Conservation (phyloP, 2,888 invertebrate species). For the Ophion costatus region DNA sequence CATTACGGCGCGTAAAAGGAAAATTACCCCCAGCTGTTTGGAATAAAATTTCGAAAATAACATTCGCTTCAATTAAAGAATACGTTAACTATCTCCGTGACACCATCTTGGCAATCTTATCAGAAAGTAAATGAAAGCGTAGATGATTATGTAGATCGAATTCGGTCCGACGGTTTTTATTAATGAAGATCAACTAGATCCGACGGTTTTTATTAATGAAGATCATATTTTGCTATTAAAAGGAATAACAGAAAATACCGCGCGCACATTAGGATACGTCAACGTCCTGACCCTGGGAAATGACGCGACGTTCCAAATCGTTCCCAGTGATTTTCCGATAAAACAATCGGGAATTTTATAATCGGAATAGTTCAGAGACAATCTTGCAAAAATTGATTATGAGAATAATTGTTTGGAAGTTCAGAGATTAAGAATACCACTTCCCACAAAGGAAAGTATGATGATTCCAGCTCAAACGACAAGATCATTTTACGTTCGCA, state of each 20-base stretch:
- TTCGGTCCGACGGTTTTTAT: background rate
- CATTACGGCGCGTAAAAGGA: slow-evolving; percentile 2
- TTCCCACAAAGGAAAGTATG: slow-evolving; percentile 27
- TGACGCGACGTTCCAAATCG: slow-evolving; percentile 10
- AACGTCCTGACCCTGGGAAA: background rate
- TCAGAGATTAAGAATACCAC: background rate
- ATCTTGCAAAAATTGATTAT: slow-evolving; percentile 35
- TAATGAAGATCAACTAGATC: background rate
- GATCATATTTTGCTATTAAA: slow-evolving; percentile 8
- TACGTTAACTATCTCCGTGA: slow-evolving; percentile 7
- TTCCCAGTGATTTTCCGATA: slow-evolving; percentile 17
- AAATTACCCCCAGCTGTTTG: slow-evolving; percentile 14
- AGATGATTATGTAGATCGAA: slow-evolving; percentile 19
- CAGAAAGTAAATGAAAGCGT: slow-evolving; percentile 1
- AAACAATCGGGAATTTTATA: slow-evolving; percentile 27
- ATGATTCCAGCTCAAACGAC: slow-evolving; percentile 13
- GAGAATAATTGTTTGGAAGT: slow-evolving; percentile 24
- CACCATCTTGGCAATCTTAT: slow-evolving; percentile 21
- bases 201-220: background rate
- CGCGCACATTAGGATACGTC: slow-evolving; percentile 2
- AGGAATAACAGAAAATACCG: slow-evolving; percentile 12
- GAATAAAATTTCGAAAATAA: slow-evolving; percentile 21
- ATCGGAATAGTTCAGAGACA: slow-evolving; percentile 22
- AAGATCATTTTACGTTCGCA: background rate
- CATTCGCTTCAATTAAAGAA: slow-evolving; percentile 1